A percentile compares a stretch with the other conserved stretches of the same genome.
phyloP scores from a whole-genome alignment of 2,113 vertebrate species.

The Bos indicus region DNA sequence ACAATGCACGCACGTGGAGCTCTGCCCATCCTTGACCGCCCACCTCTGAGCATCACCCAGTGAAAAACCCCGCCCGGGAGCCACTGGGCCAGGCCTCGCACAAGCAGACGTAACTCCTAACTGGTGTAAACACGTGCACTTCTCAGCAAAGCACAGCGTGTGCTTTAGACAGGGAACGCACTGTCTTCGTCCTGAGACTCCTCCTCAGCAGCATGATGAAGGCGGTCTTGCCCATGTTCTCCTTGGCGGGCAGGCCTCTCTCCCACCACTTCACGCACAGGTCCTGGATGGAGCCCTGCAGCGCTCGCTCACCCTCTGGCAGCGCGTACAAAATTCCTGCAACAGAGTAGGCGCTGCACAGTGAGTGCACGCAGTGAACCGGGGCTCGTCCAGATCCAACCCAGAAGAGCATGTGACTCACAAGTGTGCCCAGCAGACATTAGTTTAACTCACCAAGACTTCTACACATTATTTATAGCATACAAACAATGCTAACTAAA shows the following conservation, averaged over 20 bases:
- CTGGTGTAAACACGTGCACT: background rate
- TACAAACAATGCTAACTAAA: background rate
- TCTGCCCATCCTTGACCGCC: accelerated
- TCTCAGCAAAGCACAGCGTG: background rate
- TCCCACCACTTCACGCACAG: conserved; percentile 93
- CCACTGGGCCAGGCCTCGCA: too few species aligned
- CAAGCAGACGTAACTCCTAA: too few species aligned
- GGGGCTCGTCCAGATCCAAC: background rate
- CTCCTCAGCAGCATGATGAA: conserved; percentile 86
- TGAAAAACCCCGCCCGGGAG: background rate
- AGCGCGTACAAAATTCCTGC: conserved; percentile 85
- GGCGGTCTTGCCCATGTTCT: conserved; percentile 88
- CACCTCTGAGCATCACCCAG: background rate
- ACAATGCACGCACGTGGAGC: accelerated
- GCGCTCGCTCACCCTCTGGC: conserved; percentile 78
- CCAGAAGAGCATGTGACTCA: background rate
- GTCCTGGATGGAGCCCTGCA: conserved; percentile 79
- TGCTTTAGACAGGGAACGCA: conserved; percentile 58
- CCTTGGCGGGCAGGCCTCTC: conserved; percentile 88
- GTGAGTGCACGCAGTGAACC: background rate
- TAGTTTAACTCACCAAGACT: background rate
- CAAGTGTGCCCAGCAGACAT: background rate
- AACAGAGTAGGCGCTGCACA: conserved; percentile 10
- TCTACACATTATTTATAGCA: background rate
- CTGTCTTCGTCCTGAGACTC: conserved; percentile 85